Conservation (phyloP, 2,113 vertebrate genomes). For the Trematocara variabile region DNA sequence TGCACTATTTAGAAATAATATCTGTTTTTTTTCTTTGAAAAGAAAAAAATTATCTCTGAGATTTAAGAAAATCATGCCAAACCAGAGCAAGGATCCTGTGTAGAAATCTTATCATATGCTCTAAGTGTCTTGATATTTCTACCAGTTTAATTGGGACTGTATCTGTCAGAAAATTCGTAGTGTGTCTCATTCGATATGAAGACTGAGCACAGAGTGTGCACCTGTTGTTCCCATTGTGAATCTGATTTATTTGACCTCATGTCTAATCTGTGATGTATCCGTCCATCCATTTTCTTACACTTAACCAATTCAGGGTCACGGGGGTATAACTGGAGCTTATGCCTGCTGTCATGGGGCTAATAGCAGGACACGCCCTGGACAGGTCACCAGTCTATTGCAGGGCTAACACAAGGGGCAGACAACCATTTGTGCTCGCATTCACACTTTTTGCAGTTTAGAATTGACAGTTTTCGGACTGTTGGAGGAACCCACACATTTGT, state of each 20-base stretch:
- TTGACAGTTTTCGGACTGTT: neutral
- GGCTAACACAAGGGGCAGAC: neutral
- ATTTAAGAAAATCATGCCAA: neutral
- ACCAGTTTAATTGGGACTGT: neutral
- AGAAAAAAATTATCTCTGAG: neutral
- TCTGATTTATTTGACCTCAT: neutral
- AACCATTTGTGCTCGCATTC: neutral
- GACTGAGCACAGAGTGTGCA: neutral
- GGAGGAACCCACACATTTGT: neutral
- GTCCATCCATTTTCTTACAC: neutral
- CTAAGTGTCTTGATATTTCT: neutral
- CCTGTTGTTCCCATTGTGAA: neutral
- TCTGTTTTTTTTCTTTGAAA: rapidly evolving
- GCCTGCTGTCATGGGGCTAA: neutral
- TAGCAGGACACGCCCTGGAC: neutral
- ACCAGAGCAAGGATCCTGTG: neutral
- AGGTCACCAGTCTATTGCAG: neutral
- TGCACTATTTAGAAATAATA: neutral
- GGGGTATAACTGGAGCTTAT: neutral
- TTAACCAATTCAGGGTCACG: neutral
- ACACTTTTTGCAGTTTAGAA: neutral
- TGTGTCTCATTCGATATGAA: neutral
- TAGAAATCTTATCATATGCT: neutral
- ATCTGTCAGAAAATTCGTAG: neutral
- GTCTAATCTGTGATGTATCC: neutral